These are phyloP conservation scores for Schizaphis graminum DNA, from an alignment of 2,888 invertebrate genomes.

Conservation along the genomic window DNA sequence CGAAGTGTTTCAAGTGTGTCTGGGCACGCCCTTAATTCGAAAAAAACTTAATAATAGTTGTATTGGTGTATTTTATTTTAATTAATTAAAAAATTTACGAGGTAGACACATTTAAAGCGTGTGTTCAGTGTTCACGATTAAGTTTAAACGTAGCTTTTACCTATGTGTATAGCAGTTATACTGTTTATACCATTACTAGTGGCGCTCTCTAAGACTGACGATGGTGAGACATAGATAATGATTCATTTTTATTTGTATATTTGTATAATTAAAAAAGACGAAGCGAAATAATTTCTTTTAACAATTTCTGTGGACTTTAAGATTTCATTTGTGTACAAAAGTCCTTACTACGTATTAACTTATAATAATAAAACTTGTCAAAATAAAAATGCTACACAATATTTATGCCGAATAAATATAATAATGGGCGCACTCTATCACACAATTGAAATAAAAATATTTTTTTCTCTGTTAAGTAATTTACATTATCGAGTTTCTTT, in stretches of 20 bases:
- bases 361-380: not conserved
- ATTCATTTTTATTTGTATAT: too few relatives aligned
- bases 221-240: too few relatives aligned
- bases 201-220: not conserved
- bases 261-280: not conserved
- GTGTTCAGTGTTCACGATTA: not conserved
- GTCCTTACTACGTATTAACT: not conserved
- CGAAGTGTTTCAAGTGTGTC: not conserved
- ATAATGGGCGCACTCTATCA: conserved; percentile 8
- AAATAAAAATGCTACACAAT: not conserved
- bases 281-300: not conserved
- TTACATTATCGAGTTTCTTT: not conserved
- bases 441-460: not conserved
- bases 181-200: not conserved
- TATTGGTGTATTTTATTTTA: not conserved
- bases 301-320: not conserved
- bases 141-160: not conserved
- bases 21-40: not conserved
- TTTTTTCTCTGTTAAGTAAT: not conserved
- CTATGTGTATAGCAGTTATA: not conserved
- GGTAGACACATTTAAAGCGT: not conserved
- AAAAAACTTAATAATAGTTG: not conserved
- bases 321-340: not conserved
- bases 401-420: not conserved
- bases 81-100: not conserved